Percentiles rank a stretch among this genome's conserved stretches.
These are phyloP conservation scores for Amazona finschi DNA, from an alignment of 2,797 vertebrate genomes.

Conservation along the genomic window DNA sequence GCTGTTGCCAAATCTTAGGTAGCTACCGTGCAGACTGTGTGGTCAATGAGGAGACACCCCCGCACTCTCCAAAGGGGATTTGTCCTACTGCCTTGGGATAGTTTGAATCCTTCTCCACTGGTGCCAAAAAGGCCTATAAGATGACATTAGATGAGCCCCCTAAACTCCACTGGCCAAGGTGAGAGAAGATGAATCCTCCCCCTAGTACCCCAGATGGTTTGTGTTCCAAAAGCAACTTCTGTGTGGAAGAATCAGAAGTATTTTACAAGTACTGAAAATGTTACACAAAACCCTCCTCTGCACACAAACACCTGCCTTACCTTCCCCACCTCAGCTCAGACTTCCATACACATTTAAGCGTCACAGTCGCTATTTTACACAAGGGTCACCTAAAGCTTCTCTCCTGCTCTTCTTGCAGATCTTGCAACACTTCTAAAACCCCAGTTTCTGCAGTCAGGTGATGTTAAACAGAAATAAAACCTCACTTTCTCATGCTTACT, in stretches of 20 bases:
- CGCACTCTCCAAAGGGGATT: accelerated
- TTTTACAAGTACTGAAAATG: not conserved
- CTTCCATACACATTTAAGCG: not conserved
- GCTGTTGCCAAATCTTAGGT: not conserved
- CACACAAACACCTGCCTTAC: not conserved
- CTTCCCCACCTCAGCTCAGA: not conserved
- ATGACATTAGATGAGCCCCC: not conserved
- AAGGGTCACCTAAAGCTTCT: not conserved
- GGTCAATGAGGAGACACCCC: not conserved
- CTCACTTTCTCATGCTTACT: not conserved
- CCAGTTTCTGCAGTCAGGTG: not conserved
- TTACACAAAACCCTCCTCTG: not conserved
- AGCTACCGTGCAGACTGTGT: not conserved
- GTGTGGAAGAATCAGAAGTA: not conserved
- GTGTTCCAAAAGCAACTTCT: not conserved
- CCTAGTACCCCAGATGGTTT: not conserved
- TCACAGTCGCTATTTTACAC: not conserved
- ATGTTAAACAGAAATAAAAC: not conserved
- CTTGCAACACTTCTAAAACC: not conserved
- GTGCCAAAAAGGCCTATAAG: not conserved
- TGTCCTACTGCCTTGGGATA: not conserved
- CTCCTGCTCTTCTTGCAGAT: not conserved
- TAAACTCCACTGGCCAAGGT: not conserved
- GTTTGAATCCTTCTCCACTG: not conserved
- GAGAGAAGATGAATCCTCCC: not conserved